Base-by-base conservation (phyloP, 2,888 invertebrate genomes). In the Lampropteryx suffumata region DNA sequence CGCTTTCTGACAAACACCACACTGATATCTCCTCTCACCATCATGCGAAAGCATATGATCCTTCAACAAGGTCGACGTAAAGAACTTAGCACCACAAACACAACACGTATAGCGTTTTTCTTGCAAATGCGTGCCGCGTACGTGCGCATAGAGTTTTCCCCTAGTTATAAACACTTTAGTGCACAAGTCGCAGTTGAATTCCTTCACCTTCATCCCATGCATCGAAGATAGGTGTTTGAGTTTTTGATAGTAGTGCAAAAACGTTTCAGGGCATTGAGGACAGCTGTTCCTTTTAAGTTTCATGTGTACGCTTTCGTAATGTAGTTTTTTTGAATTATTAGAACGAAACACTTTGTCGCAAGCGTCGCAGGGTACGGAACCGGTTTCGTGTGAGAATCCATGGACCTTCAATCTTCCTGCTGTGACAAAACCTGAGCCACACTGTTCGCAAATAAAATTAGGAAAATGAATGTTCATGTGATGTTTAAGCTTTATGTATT, bases 271-370 rank as follows among this genome's bases (percentile, higher is more conserved):
- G 34, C 90, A 90, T 28, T 86, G 79, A 0, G 87, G 83, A 37
- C 90, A 90, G 8, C 82, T 66, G 51, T 89, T 83, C 2, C 89
- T 67, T 51, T 82, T 84, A 0, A 82, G 82, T 52, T 81, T 82
- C 69, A 86, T 88, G 32, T 91, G 91, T 0, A 91, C 87, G 0
- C 79, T 82, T 0, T 91, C 91, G 37, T 82, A 76, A 49, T 92
- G 91, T 46, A 91, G 79, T 14, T 90, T 90, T 43, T 76, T 84
- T 0, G 83, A 76, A 58, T 87, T 87, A 17, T 78, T 79, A 0
- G 91, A 91, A 0, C 85, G 78, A 43, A 91, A 92, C 0, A 88
- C 73, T 65, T 92, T 92, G 8, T 84, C 79, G 46, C 92, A 92
- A n/a, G 67, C 78, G 0, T 89, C 87, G 50, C 92, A 92, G n/a